Base-by-base conservation (phyloP, 2,113 vertebrate species). In the Siniperca knerii region DNA sequence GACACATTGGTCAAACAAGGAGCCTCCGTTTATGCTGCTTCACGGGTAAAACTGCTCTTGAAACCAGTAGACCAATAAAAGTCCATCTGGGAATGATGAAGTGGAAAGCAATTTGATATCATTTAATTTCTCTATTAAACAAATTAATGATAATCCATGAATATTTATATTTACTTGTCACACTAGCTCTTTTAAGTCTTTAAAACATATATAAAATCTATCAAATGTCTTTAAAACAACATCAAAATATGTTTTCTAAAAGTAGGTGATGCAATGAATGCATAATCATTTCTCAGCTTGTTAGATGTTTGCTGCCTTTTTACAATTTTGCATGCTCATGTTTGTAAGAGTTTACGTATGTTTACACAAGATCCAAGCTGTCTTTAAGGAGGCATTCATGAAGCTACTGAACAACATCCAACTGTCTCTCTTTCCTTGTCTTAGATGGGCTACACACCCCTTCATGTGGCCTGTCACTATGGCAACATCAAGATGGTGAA, bases 401-500 rank as follows among this genome's bases (percentile, higher is more conserved):
- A 87, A 83, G 62, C 69, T 25, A 55, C 42, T 80, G 65, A 83
- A 54, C 44, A 62, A 33, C 50, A 68, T 35, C 70, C 75, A 72
- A 60, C 29, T 77, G 37, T 79, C 1, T 81, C 46, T 77, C 0
- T 81, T 8, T 54, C 69, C 64, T 62, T 60, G 0, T 95, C 89
- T 79, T 93, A 99, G 98, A 98, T 98, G 97, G 98, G 98, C 58
- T 99, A 99, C 74, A 99, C 98, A 1, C 97, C 98, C 0, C 95
- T 99, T 86, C 98, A 99, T 0, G 97, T 99, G 93, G 98, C 98
- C 84, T 98, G 97, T 93, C 98, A 99, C 86, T 99, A 99, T 4
- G 98, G 98, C 75, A 99, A 99, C 93, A 97, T 98, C 96, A 99
- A 98, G 91, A 95, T 99, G 95, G 98, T 98, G 90, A 99, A 99